Evolutionary conservation across 2,113 vertebrate genomes (phyloP).

Genomic region (Penelope pileata): DNA sequence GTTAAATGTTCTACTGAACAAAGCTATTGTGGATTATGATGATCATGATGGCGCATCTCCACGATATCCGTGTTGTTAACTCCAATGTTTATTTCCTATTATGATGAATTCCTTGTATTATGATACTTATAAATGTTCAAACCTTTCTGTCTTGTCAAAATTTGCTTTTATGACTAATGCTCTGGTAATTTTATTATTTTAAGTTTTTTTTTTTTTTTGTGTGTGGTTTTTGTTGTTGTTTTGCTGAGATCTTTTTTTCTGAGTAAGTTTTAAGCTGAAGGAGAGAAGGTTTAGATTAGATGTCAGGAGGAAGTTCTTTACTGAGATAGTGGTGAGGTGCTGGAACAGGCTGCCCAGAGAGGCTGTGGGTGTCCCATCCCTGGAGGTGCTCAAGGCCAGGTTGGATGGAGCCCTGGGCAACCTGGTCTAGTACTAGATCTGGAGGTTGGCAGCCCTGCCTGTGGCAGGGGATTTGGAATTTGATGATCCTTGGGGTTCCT

Average conservation of each 20-base stretch:
- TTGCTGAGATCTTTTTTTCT: background rate
- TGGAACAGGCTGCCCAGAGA: no score
- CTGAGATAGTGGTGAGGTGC: no score
- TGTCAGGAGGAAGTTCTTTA: no score
- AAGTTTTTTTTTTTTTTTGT: background rate
- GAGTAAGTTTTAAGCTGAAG: no score
- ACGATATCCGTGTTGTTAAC: background rate
- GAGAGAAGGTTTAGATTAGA: no score
- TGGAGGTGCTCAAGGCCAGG: no score
- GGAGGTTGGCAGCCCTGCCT: no score
- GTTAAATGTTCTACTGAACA: background rate
- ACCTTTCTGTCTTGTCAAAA: background rate
- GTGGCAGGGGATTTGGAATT: no score
- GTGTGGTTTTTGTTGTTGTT: background rate
- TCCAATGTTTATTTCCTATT: background rate
- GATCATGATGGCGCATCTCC: background rate
- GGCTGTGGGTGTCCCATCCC: no score
- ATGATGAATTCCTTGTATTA: background rate
- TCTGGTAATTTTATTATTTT: background rate
- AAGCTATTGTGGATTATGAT: background rate
- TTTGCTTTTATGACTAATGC: background rate
- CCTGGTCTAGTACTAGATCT: no score
- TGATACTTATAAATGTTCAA: background rate
- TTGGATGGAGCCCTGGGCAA: no score
- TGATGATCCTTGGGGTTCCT: no score